These are phyloP conservation scores for Trachurus trachurus DNA, from an alignment of 2,797 vertebrate genomes.

Conservation along the genomic window DNA sequence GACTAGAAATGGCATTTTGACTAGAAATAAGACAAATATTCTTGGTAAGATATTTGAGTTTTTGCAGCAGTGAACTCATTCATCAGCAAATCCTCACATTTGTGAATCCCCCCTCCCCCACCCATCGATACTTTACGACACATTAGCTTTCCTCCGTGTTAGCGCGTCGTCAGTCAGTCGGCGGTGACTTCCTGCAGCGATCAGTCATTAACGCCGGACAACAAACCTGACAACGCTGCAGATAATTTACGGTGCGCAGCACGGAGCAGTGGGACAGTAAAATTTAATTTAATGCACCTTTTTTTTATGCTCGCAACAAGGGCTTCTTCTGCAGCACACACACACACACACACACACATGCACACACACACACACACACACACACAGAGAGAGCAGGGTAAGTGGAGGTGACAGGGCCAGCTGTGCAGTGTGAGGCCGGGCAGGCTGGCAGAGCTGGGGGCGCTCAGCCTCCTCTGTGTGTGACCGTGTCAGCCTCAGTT, in stretches of 20 bases:
- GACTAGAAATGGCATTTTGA: too few species aligned
- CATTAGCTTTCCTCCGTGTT: too few species aligned
- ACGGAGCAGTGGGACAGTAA: constrained; percentile 29
- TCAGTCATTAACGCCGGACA: background rate
- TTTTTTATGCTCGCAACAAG: constrained; percentile 10
- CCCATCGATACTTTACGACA: too few species aligned
- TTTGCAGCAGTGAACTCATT: too few species aligned
- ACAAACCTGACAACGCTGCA: constrained; percentile 16
- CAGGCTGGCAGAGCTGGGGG: constrained; percentile 32
- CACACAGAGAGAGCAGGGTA: constrained; percentile 17
- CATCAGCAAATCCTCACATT: too few species aligned
- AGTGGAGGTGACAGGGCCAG: constrained; percentile 69
- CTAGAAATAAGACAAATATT: too few species aligned
- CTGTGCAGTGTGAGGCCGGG: constrained; percentile 47
- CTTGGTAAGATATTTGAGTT: too few species aligned
- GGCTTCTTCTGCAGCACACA: constrained; percentile 26
- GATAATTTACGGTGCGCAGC: constrained; percentile 26
- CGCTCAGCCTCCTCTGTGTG: constrained; percentile 43
- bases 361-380: constrained; percentile 43
- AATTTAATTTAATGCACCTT: constrained; percentile 57
- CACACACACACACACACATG: constrained; percentile 14
- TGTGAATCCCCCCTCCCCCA: too few species aligned
- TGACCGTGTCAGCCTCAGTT: constrained; percentile 69
- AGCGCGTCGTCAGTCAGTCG: too few species aligned
- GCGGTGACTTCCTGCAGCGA: background rate